Evolutionary conservation across 1,140 invertebrate genomes (phyloP).

Genomic region (Aphelinus atriplicis): DNA sequence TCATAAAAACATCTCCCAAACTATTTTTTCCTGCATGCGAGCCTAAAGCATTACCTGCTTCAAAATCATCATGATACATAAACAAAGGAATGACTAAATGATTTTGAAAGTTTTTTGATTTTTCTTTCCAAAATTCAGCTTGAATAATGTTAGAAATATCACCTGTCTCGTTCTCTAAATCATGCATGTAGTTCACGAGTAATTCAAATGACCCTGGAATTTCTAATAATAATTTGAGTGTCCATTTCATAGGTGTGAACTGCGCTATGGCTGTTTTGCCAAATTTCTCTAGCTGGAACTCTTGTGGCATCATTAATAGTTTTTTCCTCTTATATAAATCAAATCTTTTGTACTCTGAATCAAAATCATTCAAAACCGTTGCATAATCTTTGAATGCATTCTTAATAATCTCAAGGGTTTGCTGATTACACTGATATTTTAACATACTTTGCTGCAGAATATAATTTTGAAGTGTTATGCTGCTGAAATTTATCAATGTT

Average conservation of each 20-base stretch:
- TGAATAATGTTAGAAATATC: conserved; percentile 19
- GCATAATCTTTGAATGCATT: not conserved
- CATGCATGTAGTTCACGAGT: conserved; percentile 13
- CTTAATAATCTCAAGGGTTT: not conserved
- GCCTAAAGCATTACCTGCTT: conserved; percentile 2
- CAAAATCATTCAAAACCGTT: conserved; percentile 10
- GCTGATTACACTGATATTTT: no score
- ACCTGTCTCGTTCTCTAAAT: conserved; percentile 4
- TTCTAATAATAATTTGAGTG: conserved; percentile 12
- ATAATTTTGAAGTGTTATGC: not conserved
- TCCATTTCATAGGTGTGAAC: conserved; percentile 63
- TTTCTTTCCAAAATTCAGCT: conserved; percentile 22
- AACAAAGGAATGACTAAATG: not conserved
- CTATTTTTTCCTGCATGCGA: conserved; percentile 15
- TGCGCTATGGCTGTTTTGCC: not conserved
- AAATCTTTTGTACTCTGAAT: conserved; percentile 23
- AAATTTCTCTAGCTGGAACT: not conserved
- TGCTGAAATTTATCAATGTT: conserved; percentile 5
- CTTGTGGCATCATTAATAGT: conserved; percentile 8
- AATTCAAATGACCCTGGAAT: not conserved
- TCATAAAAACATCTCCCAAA: conserved; percentile 1
- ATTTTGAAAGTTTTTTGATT: not conserved
- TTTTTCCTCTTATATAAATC: conserved; percentile 7
- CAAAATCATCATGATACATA: conserved; percentile 16
- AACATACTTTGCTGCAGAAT: no score